Evolutionary conservation across 2,888 invertebrate species (phyloP), one percentile per base, ranked within the genome.

Genomic region (Aphidius colemani): DNA sequence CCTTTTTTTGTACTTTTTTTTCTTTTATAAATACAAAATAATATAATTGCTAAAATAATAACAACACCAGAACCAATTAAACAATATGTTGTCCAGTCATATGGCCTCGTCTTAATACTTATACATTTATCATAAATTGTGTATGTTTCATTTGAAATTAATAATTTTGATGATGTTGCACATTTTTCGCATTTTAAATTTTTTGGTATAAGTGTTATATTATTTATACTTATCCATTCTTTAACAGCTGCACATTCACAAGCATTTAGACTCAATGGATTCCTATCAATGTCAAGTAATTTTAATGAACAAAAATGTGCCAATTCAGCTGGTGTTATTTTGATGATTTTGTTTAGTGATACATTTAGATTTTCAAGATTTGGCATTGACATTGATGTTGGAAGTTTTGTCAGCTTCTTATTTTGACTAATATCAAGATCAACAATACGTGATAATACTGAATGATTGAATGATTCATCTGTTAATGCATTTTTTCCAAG

Each of bases 381-480:
- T 10, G 90, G 87, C 13, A 89, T 72, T 1, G 90, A 90, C 49
- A 91, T 77, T 63, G 83, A 82, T 11, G 80, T 82, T 45, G 91
- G 80, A 5, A 30, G 5, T 30, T 30, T 30, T 30, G 30, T 30
- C 5, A 30, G 3, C 5, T 5, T 0, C 60, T 84, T 84, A 72
- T 89, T 90, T 61, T 85, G 83, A 13, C 89, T 87, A 45, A 90
- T 75, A 69, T 89, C 87, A 7, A 90, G 74, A 66, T 85, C 84
- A 68, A 86, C 84, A 4, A 90, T 84, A 0, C 89, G 89, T 56
- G 84, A 87, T 9, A 75, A 79, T n/a, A 77, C 74, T 18, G 83
- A 71, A 1, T 55, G 72, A 7, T 79, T 79, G 56, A 85, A 79
- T 30, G 77, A 79, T 13, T 82, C 70, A 63, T 85, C 85, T 7